These are phyloP conservation scores for Machaerirhynchus nigripectus DNA, from an alignment of 2,113 vertebrate species.

Conservation along the genomic window DNA sequence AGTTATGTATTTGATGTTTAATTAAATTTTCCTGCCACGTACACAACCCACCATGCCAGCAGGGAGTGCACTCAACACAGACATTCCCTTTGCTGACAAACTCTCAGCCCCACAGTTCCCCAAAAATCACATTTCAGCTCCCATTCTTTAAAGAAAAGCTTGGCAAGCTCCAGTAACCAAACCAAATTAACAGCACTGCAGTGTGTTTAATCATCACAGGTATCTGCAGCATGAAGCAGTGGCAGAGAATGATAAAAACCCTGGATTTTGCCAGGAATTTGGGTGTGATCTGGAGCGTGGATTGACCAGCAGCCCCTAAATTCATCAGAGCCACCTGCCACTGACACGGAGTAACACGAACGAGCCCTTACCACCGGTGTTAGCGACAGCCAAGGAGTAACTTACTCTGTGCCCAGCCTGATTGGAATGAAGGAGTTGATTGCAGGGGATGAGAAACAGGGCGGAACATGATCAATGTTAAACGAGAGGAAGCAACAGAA, in stretches of 20 bases:
- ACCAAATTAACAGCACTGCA: fast-evolving
- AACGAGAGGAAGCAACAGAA: slow-evolving; percentile 78
- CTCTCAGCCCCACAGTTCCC: not conserved
- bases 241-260: fast-evolving
- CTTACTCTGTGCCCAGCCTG: slow-evolving; percentile 99
- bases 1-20: not conserved
- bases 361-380: slow-evolving; percentile 62
- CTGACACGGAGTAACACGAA: not conserved
- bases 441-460: slow-evolving; percentile 76
- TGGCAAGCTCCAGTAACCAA: not conserved
- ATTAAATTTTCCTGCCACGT: not conserved
- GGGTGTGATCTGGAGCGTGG: not conserved
- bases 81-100: not conserved
- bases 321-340: not conserved
- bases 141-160: not conserved
- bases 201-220: not conserved
- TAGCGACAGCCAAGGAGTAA: slow-evolving; percentile 76
- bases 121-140: not conserved
- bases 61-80: not conserved
- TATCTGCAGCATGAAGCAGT: fast-evolving
- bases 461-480: slow-evolving; percentile 80
- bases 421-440: slow-evolving; percentile 86
- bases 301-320: not conserved
- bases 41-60: not conserved
- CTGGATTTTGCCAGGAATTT: not conserved